A percentile compares a stretch with the other conserved stretches of the same genome.
Evolutionary conservation across 2,888 invertebrate species (phyloP).

Genomic region (Lepidochitona cinerea): DNA sequence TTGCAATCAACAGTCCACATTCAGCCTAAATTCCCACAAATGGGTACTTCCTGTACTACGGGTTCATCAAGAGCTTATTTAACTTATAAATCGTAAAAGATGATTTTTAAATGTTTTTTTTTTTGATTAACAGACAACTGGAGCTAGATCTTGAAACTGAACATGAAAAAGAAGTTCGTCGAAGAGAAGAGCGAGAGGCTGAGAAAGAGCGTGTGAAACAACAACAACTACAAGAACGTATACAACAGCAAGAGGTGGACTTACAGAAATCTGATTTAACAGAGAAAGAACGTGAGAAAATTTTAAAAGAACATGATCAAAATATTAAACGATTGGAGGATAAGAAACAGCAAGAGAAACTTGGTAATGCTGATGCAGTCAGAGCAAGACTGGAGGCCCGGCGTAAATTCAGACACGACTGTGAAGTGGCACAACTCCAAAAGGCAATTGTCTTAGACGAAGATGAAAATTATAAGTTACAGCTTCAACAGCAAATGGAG

Average conservation of each 20-base stretch:
- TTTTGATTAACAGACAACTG: constrained; percentile 48
- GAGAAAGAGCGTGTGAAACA: constrained; percentile 52
- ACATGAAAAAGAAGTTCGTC: constrained; percentile 51
- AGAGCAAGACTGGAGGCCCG: constrained; percentile 57
- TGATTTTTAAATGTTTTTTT: too few relatives aligned
- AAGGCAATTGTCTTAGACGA: constrained; percentile 50
- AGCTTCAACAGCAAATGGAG: not conserved
- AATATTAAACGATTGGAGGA: constrained; percentile 52
- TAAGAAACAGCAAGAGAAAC: constrained; percentile 45
- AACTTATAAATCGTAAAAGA: too few relatives aligned
- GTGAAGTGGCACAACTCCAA: constrained; percentile 48
- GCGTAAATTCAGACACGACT: constrained; percentile 48
- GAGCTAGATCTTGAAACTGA: constrained; percentile 58
- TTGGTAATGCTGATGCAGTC: constrained; percentile 41
- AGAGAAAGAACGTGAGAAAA: constrained; percentile 53
- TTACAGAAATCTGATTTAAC: constrained; percentile 45
- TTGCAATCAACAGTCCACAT: too few relatives aligned
- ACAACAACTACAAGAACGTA: constrained; percentile 56
- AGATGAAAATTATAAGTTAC: constrained; percentile 13
- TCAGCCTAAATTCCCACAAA: too few relatives aligned
- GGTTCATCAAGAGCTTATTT: too few relatives aligned
- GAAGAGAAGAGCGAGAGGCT: constrained; percentile 49
- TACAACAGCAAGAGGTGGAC: constrained; percentile 49
- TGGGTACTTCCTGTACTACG: too few relatives aligned
- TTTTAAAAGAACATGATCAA: constrained; percentile 57